Evolutionary conservation across 2,113 vertebrate genomes (phyloP), one percentile per base, ranked within the genome.

Genomic region (Prolemur simus): DNA sequence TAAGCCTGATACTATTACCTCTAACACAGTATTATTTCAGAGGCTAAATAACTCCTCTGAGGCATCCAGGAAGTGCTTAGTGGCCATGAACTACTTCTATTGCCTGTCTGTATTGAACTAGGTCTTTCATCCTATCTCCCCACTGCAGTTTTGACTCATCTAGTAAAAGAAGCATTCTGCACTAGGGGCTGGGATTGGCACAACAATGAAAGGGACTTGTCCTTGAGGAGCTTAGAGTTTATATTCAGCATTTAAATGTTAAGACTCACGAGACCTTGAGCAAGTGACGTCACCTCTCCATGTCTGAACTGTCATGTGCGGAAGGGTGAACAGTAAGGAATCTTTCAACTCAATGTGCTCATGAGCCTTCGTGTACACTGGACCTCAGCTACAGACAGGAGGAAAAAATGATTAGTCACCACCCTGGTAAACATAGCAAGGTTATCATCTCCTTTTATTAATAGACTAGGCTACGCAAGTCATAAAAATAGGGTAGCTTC

Each of bases 401-500:
- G 94, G 82, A 49, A 91, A 95, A 87, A 94, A 71, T 21, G 85
- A 73, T 87, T 93, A 83, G 45, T 96, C 87, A 84, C 77, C 63
- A n/a, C 17, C n/a, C 63, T 60, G 56, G 78, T 88, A 94, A 94
- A 88, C 68, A 78, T 14, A 74, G 49, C 34, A 87, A 86, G 52
- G 81, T 85, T 89, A 95, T 83, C 80, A 95, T 83, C 80, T 78
- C 68, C 23, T 91, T 94, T 87, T 92, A 96, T 95, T 95, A 95
- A 95, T 88, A 93, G 94, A 87, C 66, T 25, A 52, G 56, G 68
- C 84, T 71, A 87, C 0, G 0, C 20, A 45, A 66, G 68, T 54
- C 82, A 45, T 84, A 95, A 94, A 87, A 74, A 83, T 27, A 85
- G 74, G 52, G 29, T 34, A 11, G 73, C 77, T 81, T 91, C 68